These are phyloP conservation scores for Leptobrachium ailaonicum DNA, from an alignment of 2,113 vertebrate species.

Conservation along the genomic window DNA sequence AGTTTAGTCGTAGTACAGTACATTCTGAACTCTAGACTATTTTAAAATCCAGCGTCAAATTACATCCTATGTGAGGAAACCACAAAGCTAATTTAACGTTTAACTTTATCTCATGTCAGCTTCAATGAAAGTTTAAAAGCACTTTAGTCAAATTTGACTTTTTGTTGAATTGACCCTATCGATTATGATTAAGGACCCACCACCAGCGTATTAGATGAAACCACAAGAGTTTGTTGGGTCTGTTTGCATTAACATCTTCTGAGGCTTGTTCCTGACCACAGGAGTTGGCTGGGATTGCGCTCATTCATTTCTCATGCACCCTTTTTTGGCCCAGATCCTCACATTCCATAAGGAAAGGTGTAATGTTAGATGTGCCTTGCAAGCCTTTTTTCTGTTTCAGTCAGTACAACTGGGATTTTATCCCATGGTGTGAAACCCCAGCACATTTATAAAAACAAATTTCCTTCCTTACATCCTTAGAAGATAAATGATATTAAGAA, in stretches of 20 bases:
- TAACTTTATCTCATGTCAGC: neutral
- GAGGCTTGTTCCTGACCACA: conserved; percentile 28
- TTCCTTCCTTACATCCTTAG: conserved; percentile 56
- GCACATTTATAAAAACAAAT: conserved; percentile 64
- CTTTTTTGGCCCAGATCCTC: conserved; percentile 71
- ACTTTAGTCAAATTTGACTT: conserved; percentile 22
- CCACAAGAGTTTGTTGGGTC: conserved; percentile 21
- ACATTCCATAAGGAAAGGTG: conserved; percentile 74
- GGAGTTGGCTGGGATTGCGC: conserved; percentile 15
- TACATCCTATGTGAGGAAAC: too few relatives aligned
- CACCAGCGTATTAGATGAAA: conserved; percentile 26
- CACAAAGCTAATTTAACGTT: neutral
- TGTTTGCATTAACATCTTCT: conserved; percentile 37
- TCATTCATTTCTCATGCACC: conserved; percentile 54
- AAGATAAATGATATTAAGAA: conserved; percentile 58
- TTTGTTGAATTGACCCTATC: conserved; percentile 23
- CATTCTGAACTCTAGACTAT: too few relatives aligned
- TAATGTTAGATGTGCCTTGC: conserved; percentile 72
- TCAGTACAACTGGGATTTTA: conserved; percentile 63
- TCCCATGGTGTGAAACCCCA: conserved; percentile 66
- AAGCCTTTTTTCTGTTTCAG: conserved; percentile 56
- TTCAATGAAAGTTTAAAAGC: conserved; percentile 7
- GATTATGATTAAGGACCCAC: conserved; percentile 15
- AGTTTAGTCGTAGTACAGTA: too few relatives aligned
- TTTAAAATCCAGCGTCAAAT: too few relatives aligned